Evolutionary conservation across 2,888 invertebrate genomes (phyloP).

Genomic region (Baronia brevicornis): DNA sequence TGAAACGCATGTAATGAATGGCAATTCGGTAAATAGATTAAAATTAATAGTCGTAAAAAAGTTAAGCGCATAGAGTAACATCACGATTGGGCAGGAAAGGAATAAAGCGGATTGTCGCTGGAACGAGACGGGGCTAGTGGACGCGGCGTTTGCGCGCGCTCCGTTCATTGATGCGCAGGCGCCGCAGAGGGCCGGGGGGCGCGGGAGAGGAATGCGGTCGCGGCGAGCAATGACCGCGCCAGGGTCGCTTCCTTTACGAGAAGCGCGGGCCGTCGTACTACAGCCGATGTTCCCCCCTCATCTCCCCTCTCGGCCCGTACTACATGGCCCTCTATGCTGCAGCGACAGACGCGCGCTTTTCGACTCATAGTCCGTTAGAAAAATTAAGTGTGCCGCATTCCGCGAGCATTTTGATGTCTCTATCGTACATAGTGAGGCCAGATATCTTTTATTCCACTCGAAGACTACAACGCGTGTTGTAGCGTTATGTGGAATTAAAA

Average conservation of each 20-base stretch:
- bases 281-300: conserved; percentile 49
- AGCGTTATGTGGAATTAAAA: conserved; percentile 19
- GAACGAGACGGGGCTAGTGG: conserved; percentile 50
- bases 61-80: conserved; percentile 22
- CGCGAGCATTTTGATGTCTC: conserved; percentile 51
- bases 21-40: too few species aligned
- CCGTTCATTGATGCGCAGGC: conserved; percentile 73
- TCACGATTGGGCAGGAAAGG: conserved; percentile 29
- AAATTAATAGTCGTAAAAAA: too few species aligned
- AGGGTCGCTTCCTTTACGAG: conserved; percentile 75
- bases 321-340: conserved; percentile 56
- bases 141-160: conserved; percentile 58
- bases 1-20: conserved; percentile 6
- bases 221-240: conserved; percentile 75
- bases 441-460: conserved; percentile 22
- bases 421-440: conserved; percentile 37
- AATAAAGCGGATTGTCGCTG: conserved; percentile 29
- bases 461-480: conserved; percentile 14
- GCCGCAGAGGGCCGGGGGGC: conserved; percentile 40
- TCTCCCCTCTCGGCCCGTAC: conserved; percentile 44
- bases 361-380: conserved; percentile 72
- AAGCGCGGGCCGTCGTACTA: conserved; percentile 71
- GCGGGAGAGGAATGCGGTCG: conserved; percentile 69
- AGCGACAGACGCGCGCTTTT: conserved; percentile 57
- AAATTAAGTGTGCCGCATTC: conserved; percentile 73